Evolutionary conservation across 2,113 vertebrate species (phyloP), one percentile per base, ranked within the genome.

Genomic region (Megaptera novaeangliae): DNA sequence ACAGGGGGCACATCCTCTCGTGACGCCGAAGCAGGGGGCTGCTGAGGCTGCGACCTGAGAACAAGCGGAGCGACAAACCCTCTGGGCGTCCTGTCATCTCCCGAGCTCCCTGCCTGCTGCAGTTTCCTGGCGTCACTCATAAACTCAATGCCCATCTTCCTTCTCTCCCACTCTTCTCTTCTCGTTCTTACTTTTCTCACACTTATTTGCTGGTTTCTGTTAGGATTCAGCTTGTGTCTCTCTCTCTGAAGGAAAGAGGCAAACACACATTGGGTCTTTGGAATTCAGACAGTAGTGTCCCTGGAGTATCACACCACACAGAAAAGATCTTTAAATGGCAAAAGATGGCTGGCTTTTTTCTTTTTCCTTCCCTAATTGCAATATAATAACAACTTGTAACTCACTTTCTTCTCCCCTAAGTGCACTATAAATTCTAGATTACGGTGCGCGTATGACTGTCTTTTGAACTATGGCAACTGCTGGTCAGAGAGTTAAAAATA

Each of bases 131-230:
- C 89, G 93, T 99, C 99, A 98, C 98, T 99, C 98, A 99, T 98
- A 98, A 99, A 99, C 98, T 99, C 99, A 98, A 99, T 98, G 98
- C 99, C 99, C 99, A 99, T 99, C 98, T 99, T 99, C 98, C 98
- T 99, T 96, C 99, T 98, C 94, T 99, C 99, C 99, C 99, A 99
- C 94, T 99, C 99, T 98, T 99, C 99, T 99, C 93, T 98, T 98
- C 99, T 98, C 52, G 99, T 99, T 93, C 98, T 99, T 78, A 99
- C 99, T 98, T 99, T 99, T 94, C 99, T 98, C 98, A 99, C 99
- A 98, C 98, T 98, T 88, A 99, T 97, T 96, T 99, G 99, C 97
- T 98, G 99, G 98, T 96, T 98, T 95, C 98, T 98, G 98, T 98
- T 98, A 98, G 99, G 98, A 77, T 98, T 99, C 99, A 99, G 98